Conservation (phyloP, 1,140 invertebrate genomes). For the Octopus sinensis region DNA sequence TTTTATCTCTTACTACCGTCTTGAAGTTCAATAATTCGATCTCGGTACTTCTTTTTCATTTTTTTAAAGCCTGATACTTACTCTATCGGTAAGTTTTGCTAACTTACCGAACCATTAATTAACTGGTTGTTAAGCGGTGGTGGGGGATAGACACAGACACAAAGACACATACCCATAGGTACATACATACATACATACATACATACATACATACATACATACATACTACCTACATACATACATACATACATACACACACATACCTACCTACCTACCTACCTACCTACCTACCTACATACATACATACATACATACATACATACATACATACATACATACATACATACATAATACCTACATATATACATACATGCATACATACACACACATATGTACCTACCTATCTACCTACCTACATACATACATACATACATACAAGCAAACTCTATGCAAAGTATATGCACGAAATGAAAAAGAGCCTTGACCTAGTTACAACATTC, state of each 20-base stretch:
- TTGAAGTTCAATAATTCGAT: no score
- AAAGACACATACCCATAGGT: no score
- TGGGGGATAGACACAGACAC: no score
- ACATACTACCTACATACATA: conserved; percentile 1
- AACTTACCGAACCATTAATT: no score
- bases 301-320: neutral
- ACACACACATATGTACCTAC: neutral
- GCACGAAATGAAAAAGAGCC: no score
- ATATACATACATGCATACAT: neutral
- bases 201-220: conserved; percentile 8
- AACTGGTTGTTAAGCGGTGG: no score
- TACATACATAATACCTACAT: neutral
- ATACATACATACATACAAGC: neutral
- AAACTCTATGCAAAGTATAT: neutral
- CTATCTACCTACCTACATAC: neutral
- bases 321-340: neutral
- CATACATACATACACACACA: conserved; percentile 2
- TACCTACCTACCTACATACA: neutral
- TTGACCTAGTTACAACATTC: no score
- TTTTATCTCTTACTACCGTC: no score
- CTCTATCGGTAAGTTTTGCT: no score
- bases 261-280: neutral
- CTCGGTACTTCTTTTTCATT: no score
- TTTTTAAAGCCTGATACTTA: no score
- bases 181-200: neutral